Percentiles rank a stretch among this genome's conserved stretches.
Conservation (phyloP, 1,140 invertebrate species). For the Lordiphosa stackelbergi region DNA sequence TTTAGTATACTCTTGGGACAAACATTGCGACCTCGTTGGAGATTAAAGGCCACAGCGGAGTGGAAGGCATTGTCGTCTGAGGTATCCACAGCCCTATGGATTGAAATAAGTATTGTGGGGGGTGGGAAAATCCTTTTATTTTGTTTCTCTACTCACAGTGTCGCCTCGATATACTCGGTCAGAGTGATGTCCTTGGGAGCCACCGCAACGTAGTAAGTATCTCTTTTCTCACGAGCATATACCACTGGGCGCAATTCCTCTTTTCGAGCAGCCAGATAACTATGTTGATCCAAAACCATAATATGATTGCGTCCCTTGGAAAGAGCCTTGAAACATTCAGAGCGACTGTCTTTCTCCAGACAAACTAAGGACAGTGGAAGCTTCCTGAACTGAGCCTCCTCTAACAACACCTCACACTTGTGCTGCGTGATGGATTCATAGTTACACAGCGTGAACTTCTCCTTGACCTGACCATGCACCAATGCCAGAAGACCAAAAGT, state of each 20-base stretch:
- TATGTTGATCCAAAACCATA: conserved; percentile 14
- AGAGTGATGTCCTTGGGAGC: conserved; percentile 20
- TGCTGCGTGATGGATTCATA: too few species aligned
- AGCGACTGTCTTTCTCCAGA: too few species aligned
- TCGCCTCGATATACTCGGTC: conserved; percentile 8
- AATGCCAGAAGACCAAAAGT: too few species aligned
- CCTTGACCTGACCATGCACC: too few species aligned
- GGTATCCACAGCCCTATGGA: conserved; percentile 2
- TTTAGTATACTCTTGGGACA: neutral
- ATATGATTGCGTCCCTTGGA: conserved; percentile 1
- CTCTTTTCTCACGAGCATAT: conserved; percentile 12
- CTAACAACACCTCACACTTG: too few species aligned
- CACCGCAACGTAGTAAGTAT: conserved; percentile 20
- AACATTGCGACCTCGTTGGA: conserved; percentile 15
- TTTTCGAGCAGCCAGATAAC: conserved; percentile 17
- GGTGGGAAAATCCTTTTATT: neutral
- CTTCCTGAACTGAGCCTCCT: too few species aligned
- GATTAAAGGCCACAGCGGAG: conserved; percentile 28
- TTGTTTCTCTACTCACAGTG: conserved; percentile 18
- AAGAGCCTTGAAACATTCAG: too few species aligned
- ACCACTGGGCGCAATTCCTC: conserved; percentile 10
- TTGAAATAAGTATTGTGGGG: neutral
- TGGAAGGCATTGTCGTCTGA: conserved; percentile 18
- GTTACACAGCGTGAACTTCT: too few species aligned
- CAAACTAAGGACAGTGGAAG: too few species aligned